These are phyloP conservation scores for Dicrurus megarhynchus DNA, from an alignment of 2,113 vertebrate genomes.

Conservation along the genomic window DNA sequence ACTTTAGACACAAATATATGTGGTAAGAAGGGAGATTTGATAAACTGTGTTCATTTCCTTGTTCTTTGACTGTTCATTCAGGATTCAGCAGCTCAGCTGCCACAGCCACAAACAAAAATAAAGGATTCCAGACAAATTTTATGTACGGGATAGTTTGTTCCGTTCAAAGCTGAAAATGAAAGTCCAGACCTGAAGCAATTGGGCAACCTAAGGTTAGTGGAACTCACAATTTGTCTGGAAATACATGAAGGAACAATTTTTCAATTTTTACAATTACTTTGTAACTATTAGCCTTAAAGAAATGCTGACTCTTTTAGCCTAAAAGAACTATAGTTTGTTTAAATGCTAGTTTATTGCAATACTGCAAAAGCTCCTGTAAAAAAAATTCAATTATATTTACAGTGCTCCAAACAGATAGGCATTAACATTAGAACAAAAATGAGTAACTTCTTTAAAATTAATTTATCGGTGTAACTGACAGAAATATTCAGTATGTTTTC, in stretches of 20 bases:
- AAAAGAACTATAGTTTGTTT: neutral
- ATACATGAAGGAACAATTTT: neutral
- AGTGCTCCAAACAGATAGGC: neutral
- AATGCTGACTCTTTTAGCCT: neutral
- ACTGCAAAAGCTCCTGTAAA: neutral
- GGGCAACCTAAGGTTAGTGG: neutral
- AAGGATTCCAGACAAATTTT: neutral
- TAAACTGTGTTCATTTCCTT: neutral
- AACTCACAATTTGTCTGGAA: neutral
- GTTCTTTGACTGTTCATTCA: neutral
- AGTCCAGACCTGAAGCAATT: neutral
- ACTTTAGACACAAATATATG: neutral
- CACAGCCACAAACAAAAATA: neutral
- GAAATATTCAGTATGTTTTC: neutral
- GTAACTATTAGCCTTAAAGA: neutral
- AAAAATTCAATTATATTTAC: neutral
- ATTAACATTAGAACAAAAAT: neutral
- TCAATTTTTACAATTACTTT: no score
- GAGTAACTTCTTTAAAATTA: neutral
- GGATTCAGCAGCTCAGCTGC: neutral
- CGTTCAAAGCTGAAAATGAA: neutral
- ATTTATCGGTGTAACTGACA: neutral
- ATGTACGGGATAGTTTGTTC: neutral
- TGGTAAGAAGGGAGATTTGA: neutral
- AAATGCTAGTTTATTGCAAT: neutral